These are phyloP conservation scores for Musca vetustissima DNA, from an alignment of 1,140 invertebrate species.

Conservation along the genomic window DNA sequence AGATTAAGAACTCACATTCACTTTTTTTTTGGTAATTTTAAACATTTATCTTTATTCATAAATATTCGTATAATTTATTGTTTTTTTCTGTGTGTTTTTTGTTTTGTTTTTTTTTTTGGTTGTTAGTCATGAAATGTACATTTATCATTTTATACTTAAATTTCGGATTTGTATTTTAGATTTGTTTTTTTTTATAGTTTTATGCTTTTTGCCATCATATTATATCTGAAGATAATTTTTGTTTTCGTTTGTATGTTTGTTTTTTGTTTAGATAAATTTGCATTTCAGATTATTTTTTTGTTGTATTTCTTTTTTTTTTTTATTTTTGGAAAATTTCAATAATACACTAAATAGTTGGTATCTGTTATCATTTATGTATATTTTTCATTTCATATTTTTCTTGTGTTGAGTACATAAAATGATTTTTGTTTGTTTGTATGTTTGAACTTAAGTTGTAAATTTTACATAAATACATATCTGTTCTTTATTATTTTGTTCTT, in stretches of 20 bases:
- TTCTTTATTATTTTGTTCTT: too few species aligned
- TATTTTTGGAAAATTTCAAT: not conserved
- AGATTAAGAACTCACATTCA: too few species aligned
- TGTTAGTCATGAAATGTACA: conserved; percentile 19
- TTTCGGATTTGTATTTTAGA: conserved; percentile 8
- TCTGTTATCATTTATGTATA: not conserved
- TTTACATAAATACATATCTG: too few species aligned
- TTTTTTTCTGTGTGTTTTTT: conserved; percentile 4
- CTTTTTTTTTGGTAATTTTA: too few species aligned
- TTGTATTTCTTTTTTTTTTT: too few species aligned
- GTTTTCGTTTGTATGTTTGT: not conserved
- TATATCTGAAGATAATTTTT: conserved; percentile 4
- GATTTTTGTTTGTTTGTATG: too few species aligned
- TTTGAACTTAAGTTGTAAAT: too few species aligned
- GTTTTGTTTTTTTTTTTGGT: conserved; percentile 2
- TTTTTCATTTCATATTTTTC: too few species aligned
- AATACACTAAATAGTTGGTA: conserved; percentile 7
- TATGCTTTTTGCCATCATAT: conserved; percentile 18
- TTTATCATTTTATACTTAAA: conserved; percentile 9
- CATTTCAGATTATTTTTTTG: not conserved
- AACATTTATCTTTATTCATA: not conserved
- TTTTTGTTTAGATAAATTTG: not conserved
- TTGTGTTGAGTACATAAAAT: too few species aligned
- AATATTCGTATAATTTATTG: not conserved
- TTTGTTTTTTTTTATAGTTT: conserved; percentile 6